phyloP scores from a whole-genome alignment of 2,888 invertebrate genomes.

The Rotaria magnacalcarata region DNA sequence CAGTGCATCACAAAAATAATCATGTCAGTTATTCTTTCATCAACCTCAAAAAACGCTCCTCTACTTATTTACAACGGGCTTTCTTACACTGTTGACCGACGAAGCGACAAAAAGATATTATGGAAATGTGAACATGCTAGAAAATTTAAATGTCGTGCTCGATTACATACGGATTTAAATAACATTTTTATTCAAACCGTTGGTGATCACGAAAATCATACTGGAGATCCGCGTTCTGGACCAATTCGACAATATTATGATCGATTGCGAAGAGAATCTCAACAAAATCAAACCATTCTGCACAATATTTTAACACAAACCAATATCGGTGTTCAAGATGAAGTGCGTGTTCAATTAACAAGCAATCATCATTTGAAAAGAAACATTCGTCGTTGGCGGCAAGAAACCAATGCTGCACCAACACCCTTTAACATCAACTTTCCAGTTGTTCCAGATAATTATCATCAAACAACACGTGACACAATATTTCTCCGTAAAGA shows the following conservation, averaged over 20 bases:
- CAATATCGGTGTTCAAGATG: neutral
- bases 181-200: too few species aligned
- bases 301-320: neutral
- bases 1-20: neutral
- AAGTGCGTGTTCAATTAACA: neutral
- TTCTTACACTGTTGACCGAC: neutral
- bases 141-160: too few species aligned
- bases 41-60: neutral
- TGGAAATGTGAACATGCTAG: neutral
- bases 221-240: neutral
- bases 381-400: neutral
- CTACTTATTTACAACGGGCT: neutral
- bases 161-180: too few species aligned
- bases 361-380: neutral
- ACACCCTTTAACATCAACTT: neutral
- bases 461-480: slow-evolving; percentile 4
- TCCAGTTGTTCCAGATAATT: neutral
- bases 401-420: neutral
- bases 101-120: neutral
- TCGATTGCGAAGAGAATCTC: neutral
- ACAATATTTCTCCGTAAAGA: slow-evolving; percentile 2
- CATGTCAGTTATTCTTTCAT: neutral
- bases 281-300: neutral
- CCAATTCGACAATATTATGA: neutral
- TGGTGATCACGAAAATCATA: too few species aligned